These are phyloP conservation scores for Gorsachius magnificus DNA, from an alignment of 2,797 vertebrate species.

Conservation along the genomic window DNA sequence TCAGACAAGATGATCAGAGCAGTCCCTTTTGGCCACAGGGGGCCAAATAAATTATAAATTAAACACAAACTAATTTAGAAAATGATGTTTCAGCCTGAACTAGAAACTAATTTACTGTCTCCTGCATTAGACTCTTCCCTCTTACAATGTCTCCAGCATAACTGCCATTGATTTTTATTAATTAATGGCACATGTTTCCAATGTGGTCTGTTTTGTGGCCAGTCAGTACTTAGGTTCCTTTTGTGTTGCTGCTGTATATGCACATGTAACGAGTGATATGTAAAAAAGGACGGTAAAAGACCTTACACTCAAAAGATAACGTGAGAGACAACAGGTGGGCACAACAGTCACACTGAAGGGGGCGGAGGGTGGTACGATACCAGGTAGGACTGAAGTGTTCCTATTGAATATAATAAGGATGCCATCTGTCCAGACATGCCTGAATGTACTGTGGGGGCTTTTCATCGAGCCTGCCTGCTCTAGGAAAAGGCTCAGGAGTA, in stretches of 20 bases:
- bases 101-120: slow-evolving; percentile 46
- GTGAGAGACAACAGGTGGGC: background rate
- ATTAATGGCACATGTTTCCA: background rate
- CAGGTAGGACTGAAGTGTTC: background rate
- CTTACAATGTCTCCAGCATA: background rate
- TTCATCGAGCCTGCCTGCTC: background rate
- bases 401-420: background rate
- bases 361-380: background rate
- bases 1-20: background rate
- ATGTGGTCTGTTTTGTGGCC: background rate
- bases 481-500: slow-evolving; percentile 37
- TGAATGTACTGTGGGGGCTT: background rate
- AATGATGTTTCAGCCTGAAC: slow-evolving; percentile 21
- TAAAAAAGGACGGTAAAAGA: background rate
- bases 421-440: slow-evolving; percentile 23
- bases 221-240: background rate
- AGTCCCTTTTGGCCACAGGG: background rate
- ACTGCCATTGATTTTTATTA: slow-evolving; percentile 41
- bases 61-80: slow-evolving; percentile 44
- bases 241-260: background rate
- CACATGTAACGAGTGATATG: background rate
- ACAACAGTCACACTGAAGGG: background rate
- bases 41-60: slow-evolving; percentile 55
- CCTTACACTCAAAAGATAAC: background rate
- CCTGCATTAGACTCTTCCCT: background rate